A percentile compares a stretch with the other conserved stretches of the same genome.
These are phyloP conservation scores for Chaetops frenatus DNA, from an alignment of 2,113 vertebrate genomes.

Conservation along the genomic window DNA sequence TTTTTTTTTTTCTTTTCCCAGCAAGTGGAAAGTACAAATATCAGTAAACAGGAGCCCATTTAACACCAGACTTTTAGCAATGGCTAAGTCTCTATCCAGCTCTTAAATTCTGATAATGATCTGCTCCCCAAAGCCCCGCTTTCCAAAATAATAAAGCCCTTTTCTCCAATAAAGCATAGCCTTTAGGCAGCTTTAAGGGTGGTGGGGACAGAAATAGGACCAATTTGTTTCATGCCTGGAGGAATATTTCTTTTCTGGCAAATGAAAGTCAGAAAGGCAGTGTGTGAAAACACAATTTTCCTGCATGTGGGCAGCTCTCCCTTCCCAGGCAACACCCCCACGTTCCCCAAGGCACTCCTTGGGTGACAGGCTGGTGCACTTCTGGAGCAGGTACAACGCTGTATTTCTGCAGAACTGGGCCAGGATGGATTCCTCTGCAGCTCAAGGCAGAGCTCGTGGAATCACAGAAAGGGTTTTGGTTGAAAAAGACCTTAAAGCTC, in stretches of 20 bases:
- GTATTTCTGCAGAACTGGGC: fast-evolving
- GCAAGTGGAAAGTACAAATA: not conserved
- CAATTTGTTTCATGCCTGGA: not conserved
- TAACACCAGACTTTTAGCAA: not conserved
- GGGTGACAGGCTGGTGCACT: not conserved
- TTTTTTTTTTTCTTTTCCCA: not conserved
- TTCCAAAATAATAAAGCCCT: not conserved
- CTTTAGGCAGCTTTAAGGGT: not conserved
- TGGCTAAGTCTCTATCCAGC: not conserved
- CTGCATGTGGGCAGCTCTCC: not conserved
- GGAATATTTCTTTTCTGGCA: not conserved
- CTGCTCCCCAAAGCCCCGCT: not conserved
- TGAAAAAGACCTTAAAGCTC: not conserved
- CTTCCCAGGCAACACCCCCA: not conserved
- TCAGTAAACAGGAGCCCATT: not conserved
- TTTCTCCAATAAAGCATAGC: not conserved
- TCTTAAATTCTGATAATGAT: not conserved
- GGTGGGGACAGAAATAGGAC: not conserved
- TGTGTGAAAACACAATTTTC: not conserved
- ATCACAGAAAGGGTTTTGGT: not conserved
- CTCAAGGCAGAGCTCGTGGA: not conserved
- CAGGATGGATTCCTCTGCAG: not conserved
- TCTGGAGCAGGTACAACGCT: fast-evolving
- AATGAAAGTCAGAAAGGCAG: not conserved
- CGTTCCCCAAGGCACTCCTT: not conserved